Evolutionary conservation across 2,797 vertebrate species (phyloP).

Genomic region (Sparidentex hasta): DNA sequence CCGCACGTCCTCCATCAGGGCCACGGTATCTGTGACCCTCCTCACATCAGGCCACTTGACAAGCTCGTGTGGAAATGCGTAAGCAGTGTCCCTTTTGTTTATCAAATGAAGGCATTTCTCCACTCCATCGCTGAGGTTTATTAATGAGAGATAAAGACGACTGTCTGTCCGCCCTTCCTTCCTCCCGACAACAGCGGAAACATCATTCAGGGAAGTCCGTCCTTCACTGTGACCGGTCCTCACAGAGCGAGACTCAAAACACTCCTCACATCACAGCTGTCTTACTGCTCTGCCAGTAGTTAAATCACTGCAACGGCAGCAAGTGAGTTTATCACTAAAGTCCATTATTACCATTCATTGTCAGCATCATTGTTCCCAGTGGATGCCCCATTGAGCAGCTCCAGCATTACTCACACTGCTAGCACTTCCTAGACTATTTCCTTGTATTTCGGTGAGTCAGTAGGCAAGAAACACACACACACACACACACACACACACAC

Average conservation of each 20-base stretch:
- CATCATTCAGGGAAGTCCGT: conserved; percentile 72
- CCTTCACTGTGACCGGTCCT: conserved; percentile 62
- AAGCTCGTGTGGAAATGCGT: conserved; percentile 77
- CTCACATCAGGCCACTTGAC: conserved; percentile 66
- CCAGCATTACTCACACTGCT: conserved; percentile 65
- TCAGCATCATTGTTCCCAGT: conserved; percentile 77
- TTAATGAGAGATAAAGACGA: conserved; percentile 77
- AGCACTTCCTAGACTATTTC: conserved; percentile 80
- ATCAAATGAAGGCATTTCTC: conserved; percentile 69
- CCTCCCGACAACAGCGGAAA: conserved; percentile 73
- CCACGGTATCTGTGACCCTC: conserved; percentile 49
- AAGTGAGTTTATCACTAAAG: conserved; percentile 52
- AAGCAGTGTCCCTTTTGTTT: conserved; percentile 78
- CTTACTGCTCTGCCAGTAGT: conserved; percentile 10
- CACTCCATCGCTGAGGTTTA: conserved; percentile 68
- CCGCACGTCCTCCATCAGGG: conserved; percentile 46
- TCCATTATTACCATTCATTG: conserved; percentile 64
- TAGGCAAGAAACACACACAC: conserved; percentile 31
- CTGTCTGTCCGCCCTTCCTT: conserved; percentile 80
- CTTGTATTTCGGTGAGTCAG: conserved; percentile 61
- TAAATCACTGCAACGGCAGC: conserved; percentile 31
- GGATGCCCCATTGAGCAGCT: conserved; percentile 69
- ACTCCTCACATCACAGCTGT: not conserved
- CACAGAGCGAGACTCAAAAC: conserved; percentile 21
- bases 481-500: conserved; percentile 25